These are phyloP conservation scores for Alces alces DNA, from an alignment of 2,113 vertebrate genomes.

Conservation along the genomic window DNA sequence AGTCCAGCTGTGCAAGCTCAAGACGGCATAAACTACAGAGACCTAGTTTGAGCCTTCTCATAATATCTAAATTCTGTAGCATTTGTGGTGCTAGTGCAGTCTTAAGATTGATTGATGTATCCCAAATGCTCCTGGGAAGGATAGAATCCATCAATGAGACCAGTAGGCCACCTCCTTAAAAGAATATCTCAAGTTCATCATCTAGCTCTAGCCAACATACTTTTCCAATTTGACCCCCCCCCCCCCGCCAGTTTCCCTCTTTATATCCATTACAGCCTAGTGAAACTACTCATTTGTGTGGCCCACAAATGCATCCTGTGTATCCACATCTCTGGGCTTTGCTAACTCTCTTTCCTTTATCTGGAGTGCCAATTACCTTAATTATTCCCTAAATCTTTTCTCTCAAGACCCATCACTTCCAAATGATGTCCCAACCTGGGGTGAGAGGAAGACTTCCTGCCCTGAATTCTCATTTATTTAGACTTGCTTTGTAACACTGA, in stretches of 20 bases:
- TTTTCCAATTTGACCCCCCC: background rate
- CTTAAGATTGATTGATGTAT: background rate
- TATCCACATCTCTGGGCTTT: background rate
- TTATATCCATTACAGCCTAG: background rate
- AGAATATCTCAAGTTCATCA: background rate
- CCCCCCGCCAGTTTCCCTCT: background rate
- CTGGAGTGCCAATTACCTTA: background rate
- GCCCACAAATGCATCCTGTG: background rate
- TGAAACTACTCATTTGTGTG: background rate
- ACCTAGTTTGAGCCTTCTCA: background rate
- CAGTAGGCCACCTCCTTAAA: background rate
- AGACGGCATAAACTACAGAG: background rate
- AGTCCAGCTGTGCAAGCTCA: background rate
- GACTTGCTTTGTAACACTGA: background rate
- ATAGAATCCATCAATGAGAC: background rate
- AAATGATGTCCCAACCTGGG: background rate
- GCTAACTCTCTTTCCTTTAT: background rate
- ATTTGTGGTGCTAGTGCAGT: background rate
- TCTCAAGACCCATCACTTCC: background rate
- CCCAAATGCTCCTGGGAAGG: background rate
- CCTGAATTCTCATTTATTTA: background rate
- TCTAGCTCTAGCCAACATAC: background rate
- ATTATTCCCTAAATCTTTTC: background rate
- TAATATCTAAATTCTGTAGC: background rate
- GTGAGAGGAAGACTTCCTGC: background rate